phyloP scores from a whole-genome alignment of 2,797 vertebrate species.

The Paedocypris micromegethes region DNA sequence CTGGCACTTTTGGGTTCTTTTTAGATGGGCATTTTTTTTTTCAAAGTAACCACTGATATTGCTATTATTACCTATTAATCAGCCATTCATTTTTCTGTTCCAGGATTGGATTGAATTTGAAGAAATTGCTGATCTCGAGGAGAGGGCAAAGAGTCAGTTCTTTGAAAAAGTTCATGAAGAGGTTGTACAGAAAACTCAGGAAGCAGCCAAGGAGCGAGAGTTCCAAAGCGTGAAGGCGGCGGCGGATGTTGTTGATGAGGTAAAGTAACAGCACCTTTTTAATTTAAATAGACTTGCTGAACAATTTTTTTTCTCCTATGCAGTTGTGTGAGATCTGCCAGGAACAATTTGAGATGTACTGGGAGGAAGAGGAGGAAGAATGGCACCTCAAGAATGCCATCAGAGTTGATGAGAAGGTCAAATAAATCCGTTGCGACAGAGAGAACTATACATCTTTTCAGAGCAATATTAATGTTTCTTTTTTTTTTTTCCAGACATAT shows the following conservation, averaged over 20 bases:
- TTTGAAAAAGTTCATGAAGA: slow-evolving; percentile 97
- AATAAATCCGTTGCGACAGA: neutral
- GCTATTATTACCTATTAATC: no score
- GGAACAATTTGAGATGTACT: slow-evolving; percentile 96
- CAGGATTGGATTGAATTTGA: slow-evolving; percentile 99
- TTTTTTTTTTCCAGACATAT: slow-evolving; percentile 77
- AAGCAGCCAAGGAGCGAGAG: slow-evolving; percentile 92
- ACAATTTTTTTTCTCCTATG: neutral
- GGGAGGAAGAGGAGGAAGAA: slow-evolving; percentile 98
- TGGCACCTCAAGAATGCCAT: slow-evolving; percentile 97
- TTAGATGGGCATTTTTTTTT: neutral
- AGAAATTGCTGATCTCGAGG: slow-evolving; percentile 96
- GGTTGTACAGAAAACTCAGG: slow-evolving; percentile 92
- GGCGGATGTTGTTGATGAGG: slow-evolving; percentile 90
- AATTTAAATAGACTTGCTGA: neutral
- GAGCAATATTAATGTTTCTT: neutral
- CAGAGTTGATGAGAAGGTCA: slow-evolving; percentile 88
- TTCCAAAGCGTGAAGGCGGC: slow-evolving; percentile 90
- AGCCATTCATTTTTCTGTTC: neutral
- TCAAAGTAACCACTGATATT: no score
- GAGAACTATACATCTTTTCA: no score
- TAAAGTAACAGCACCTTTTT: slow-evolving; percentile 46
- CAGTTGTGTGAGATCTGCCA: slow-evolving; percentile 96
- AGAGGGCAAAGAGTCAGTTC: slow-evolving; percentile 94
- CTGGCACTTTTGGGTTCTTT: neutral